Base-by-base conservation (phyloP, 2,113 vertebrate species). In the Dinomys branickii region DNA sequence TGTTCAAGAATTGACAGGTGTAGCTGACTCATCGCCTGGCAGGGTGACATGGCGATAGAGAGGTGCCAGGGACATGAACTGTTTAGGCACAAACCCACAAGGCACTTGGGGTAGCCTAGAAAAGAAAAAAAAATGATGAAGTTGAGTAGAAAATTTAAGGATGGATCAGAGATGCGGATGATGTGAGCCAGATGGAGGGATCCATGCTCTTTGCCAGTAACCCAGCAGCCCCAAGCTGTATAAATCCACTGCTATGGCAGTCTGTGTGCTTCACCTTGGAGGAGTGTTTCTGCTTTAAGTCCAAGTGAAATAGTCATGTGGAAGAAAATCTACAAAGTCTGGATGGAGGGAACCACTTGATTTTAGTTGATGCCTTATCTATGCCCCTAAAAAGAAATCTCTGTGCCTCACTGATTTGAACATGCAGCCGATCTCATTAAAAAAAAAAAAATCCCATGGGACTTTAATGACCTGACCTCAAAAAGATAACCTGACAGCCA, bases 381-480 rank as follows among this genome's bases (percentile, higher is more conserved):
- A 12, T 63, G 35, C 35, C 56, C 50, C 16, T 65, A 69, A 84
- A 75, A 73, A 82, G n/a, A 90, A 87, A 77, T 88, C 98, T 69
- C 89, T 8, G 73, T 92, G 98, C 84, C 73, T 90, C 38, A 95
- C 97, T 97, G 97, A 88, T 98, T 98, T 98, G 97, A 97, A 96
- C 83, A 86, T 47, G 83, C 41, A 85, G 88, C 94, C 97, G 97
- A 98, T 98, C 97, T 98, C 97, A 86, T 97, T 98, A 94, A 83
- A 90, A 91, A 86, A 92, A 85, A 59, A 59, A 92, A 84, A 73
- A 67, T 92, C 73, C 96, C 90, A 97, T 67, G 38, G 50, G 16
- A 90, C 59, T 97, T 96, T 85, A 95, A 98, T 88, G 98, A 96
- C 97, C 84, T 59, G 83, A 96, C 93, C 94, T 96, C 93, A 84